Evolutionary conservation across 2,797 vertebrate species (phyloP).

Genomic region (Onychomys torridus): DNA sequence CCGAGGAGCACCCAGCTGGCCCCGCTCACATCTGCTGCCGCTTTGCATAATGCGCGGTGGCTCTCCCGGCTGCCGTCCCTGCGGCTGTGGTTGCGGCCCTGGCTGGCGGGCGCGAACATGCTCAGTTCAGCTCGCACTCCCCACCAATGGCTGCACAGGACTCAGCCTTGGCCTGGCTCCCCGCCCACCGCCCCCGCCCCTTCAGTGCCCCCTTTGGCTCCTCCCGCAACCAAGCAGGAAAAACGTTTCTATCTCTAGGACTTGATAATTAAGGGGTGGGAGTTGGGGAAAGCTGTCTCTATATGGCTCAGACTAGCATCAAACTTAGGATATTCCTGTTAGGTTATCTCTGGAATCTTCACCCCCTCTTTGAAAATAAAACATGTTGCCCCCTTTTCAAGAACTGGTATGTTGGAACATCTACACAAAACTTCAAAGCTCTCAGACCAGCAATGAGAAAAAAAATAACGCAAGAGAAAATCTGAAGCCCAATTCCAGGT

Average conservation of each 20-base stretch:
- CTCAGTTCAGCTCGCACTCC: conserved; percentile 88
- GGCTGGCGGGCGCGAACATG: conserved; percentile 90
- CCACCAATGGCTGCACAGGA: conserved; percentile 86
- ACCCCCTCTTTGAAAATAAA: conserved; percentile 90
- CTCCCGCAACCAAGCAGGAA: conserved; percentile 88
- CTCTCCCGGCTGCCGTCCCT: conserved; percentile 79
- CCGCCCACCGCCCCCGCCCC: not conserved
- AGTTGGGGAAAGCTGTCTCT: no score
- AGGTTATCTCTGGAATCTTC: conserved; percentile 85
- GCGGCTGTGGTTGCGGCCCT: conserved; percentile 89
- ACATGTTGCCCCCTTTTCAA: conserved; percentile 86
- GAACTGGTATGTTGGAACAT: not conserved
- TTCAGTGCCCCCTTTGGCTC: conserved; percentile 37
- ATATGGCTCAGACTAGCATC: not conserved
- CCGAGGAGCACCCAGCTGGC: conserved; percentile 84
- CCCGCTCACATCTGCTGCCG: conserved; percentile 87
- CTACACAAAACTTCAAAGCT: conserved; percentile 11
- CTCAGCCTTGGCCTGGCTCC: conserved; percentile 61
- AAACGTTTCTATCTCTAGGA: conserved; percentile 88
- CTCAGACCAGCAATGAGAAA: conserved; percentile 44
- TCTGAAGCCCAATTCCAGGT: not conserved
- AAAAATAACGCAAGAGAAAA: not conserved
- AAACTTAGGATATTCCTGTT: not conserved
- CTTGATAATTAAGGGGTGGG: not conserved
- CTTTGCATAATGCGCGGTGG: conserved; percentile 82